Conservation (phyloP, 2,797 vertebrate species). For the Oryzias dopingdopingensis region DNA sequence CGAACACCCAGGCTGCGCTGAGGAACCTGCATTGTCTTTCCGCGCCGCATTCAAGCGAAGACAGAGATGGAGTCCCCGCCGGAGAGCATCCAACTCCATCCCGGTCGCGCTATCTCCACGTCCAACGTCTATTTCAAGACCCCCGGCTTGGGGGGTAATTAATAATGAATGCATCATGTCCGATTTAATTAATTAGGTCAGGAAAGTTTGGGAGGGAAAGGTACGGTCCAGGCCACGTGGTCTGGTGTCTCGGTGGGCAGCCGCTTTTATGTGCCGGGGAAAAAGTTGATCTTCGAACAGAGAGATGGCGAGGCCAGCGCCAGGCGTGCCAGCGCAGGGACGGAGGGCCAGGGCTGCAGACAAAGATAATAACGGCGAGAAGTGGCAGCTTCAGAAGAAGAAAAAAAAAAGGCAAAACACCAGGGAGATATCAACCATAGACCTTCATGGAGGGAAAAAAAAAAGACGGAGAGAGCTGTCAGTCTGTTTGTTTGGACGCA, state of each 20-base stretch:
- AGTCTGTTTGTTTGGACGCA: slow-evolving; percentile 76
- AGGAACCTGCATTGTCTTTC: slow-evolving; percentile 62
- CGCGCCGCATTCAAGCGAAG: slow-evolving; percentile 52
- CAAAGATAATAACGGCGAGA: slow-evolving; percentile 75
- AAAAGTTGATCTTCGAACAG: slow-evolving; percentile 69
- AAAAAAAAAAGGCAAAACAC: slow-evolving; percentile 46
- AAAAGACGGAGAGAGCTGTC: slow-evolving; percentile 53
- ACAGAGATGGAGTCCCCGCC: slow-evolving; percentile 24
- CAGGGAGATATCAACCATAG: slow-evolving; percentile 69
- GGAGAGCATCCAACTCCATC: slow-evolving; percentile 41
- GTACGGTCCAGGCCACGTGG: slow-evolving; percentile 69
- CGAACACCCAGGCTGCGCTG: slow-evolving; percentile 43
- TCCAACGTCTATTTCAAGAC: slow-evolving; percentile 66
- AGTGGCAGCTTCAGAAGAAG: slow-evolving; percentile 67
- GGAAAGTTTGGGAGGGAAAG: slow-evolving; percentile 75
- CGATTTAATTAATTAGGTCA: slow-evolving; percentile 79
- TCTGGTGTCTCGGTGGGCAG: slow-evolving; percentile 59
- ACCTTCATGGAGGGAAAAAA: slow-evolving; percentile 37
- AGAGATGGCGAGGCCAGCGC: slow-evolving; percentile 55
- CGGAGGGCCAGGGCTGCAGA: slow-evolving; percentile 74
- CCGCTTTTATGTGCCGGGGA: slow-evolving; percentile 65
- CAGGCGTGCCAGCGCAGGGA: slow-evolving; percentile 61
- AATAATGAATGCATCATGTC: slow-evolving; percentile 75
- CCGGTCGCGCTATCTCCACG: slow-evolving; percentile 22
- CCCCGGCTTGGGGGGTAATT: slow-evolving; percentile 48